Evolutionary conservation across 2,113 vertebrate species (phyloP), one percentile per base, ranked within the genome.

Genomic region (Cyprinodon brontotheroides): DNA sequence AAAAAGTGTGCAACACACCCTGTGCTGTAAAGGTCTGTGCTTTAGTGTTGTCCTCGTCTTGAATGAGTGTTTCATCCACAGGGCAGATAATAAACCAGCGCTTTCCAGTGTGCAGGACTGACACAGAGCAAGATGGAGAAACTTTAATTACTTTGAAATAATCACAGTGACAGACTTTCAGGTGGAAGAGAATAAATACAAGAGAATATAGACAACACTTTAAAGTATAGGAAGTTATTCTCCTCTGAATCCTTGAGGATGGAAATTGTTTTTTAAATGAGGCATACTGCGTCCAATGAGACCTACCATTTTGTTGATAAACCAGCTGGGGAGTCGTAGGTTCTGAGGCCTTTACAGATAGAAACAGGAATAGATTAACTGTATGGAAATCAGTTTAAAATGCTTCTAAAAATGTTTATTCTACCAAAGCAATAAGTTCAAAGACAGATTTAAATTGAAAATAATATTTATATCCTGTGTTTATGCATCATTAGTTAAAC

Each of bases 81-180:
- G 98, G 98, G 83, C 97, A 99, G 89, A 99, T 96, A 86, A 99
- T 99, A 87, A 99, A 99, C 97, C 97, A 99, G 47, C 98, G 95
- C 90, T 98, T 98, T 14, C 98, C 98, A 9, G 97, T 99, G 88
- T 99, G 97, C 40, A 99, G 93, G 74, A 99, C 98, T 99, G 81
- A 78, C 69, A 83, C 79, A 66, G 77, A 70, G 50, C 61, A 50
- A 84, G 59, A 88, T 37, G 86, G 41, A 87, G 64, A 79, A 57
- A 63, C 48, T 39, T 48, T 11, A 17, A 36, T 81, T 78, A 20
- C 29, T 40, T 17, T 4, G 17, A 47, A 61, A 77, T 79, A 3
- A 20, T 67, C 61, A 71, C 36, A 80, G 39, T 43, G 20, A 41
- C 17, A 12, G 20, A 65, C 2, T 12, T 65, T 65, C 43, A 29